A percentile compares a stretch with the other conserved stretches of the same genome.
These are phyloP conservation scores for Lepidurus arcticus DNA, from an alignment of 1,140 invertebrate genomes.

Conservation along the genomic window DNA sequence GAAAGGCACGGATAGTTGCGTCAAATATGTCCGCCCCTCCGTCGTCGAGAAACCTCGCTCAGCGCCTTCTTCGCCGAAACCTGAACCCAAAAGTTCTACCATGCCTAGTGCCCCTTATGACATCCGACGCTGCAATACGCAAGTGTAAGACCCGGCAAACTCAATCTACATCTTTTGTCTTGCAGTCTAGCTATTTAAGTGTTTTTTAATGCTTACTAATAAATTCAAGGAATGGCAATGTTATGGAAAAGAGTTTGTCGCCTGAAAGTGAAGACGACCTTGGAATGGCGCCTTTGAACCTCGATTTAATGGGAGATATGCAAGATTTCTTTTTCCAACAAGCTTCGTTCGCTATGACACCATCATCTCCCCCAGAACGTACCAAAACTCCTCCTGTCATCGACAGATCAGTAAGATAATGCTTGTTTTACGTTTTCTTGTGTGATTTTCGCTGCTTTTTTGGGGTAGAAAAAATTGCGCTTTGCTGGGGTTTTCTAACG, in stretches of 20 bases:
- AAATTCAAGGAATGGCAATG: constrained; percentile 43
- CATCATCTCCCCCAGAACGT: constrained; percentile 39
- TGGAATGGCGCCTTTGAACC: constrained; percentile 49
- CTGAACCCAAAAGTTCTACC: constrained; percentile 34
- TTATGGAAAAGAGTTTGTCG: constrained; percentile 48
- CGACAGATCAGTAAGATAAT: constrained; percentile 51
- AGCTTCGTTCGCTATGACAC: constrained; percentile 40
- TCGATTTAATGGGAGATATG: constrained; percentile 61
- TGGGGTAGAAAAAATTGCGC: neutral
- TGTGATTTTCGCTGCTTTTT: constrained; percentile 27
- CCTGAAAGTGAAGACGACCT: constrained; percentile 41
- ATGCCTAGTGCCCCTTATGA: constrained; percentile 19
- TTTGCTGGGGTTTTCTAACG: constrained; percentile 44
- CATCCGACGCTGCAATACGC: constrained; percentile 23
- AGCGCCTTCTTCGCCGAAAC: constrained; percentile 61
- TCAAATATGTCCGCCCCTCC: constrained; percentile 41
- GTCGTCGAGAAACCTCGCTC: constrained; percentile 49
- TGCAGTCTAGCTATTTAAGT: constrained; percentile 32
- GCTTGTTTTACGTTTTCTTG: constrained; percentile 23
- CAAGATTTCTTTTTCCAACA: constrained; percentile 54
- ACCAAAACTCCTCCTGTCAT: constrained; percentile 46
- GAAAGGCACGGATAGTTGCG: constrained; percentile 50
- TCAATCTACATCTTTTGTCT: constrained; percentile 15
- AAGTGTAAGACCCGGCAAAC: constrained; percentile 28
- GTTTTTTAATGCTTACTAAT: constrained; percentile 51